Percentiles rank a stretch among this genome's conserved stretches.
Evolutionary conservation across 2,888 invertebrate species (phyloP).

Genomic region (Epistrophe grossulariae): DNA sequence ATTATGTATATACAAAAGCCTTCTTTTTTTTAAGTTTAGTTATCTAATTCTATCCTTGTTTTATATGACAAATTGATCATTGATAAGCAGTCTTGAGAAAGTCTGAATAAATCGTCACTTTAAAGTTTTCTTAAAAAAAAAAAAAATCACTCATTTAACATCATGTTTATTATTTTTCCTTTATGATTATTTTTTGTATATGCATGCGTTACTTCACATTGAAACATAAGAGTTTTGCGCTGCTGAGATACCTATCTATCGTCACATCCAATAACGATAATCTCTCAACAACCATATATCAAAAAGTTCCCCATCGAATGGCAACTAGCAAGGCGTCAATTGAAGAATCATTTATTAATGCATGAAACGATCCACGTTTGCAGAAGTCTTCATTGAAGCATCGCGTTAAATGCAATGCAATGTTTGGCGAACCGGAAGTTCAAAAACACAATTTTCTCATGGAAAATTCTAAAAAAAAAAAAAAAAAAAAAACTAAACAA

Average conservation of each 20-base stretch:
- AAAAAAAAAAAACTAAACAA: constrained; percentile 15
- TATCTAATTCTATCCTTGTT: neutral
- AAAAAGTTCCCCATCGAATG: neutral
- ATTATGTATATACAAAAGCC: neutral
- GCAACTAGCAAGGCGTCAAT: neutral
- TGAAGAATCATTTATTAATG: constrained; percentile 29
- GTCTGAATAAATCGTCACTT: too few relatives aligned
- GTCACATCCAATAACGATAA: constrained; percentile 35
- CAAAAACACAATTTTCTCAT: constrained; percentile 24
- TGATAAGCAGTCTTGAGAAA: neutral
- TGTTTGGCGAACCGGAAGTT: constrained; percentile 58
- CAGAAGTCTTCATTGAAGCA: constrained; percentile 45
- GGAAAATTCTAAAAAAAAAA: neutral
- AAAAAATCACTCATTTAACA: neutral
- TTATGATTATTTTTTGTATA: neutral
- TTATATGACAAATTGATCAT: neutral
- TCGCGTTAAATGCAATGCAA: constrained; percentile 6
- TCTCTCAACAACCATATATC: constrained; percentile 10
- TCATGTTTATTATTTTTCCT: neutral
- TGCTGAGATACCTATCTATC: constrained; percentile 35
- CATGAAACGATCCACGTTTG: constrained; percentile 2
- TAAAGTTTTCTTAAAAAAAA: too few relatives aligned
- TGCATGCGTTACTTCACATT: neutral
- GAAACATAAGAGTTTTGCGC: neutral
- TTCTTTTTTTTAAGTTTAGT: neutral